A percentile compares a stretch with the other conserved stretches of the same genome.
These are phyloP conservation scores for Melanotus villosus DNA, from an alignment of 2,888 invertebrate species.

Conservation along the genomic window DNA sequence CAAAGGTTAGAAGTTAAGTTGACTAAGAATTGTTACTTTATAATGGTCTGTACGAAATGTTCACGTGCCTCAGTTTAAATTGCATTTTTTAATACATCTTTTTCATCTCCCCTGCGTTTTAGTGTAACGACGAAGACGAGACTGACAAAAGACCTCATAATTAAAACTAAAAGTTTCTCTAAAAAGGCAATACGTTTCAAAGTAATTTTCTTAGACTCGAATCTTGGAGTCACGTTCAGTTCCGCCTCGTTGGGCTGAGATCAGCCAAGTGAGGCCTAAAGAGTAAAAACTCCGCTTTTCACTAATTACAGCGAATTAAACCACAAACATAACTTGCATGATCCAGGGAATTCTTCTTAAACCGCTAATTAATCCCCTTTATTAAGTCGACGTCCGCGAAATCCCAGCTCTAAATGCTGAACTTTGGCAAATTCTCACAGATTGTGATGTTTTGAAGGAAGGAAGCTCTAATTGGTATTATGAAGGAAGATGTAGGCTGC, in stretches of 20 bases:
- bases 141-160: slow-evolving; percentile 37
- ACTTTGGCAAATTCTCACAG: slow-evolving; percentile 47
- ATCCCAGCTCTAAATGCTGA: slow-evolving; percentile 44
- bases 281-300: slow-evolving; percentile 52
- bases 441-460: slow-evolving; percentile 45
- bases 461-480: slow-evolving; percentile 47
- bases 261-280: slow-evolving; percentile 51
- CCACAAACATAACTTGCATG: slow-evolving; percentile 56
- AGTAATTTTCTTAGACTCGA: slow-evolving; percentile 48
- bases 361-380: slow-evolving; percentile 58
- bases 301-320: slow-evolving; percentile 54
- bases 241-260: slow-evolving; percentile 50
- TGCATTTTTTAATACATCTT: not conserved
- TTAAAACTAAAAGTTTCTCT: slow-evolving; percentile 38
- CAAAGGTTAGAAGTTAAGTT: no score
- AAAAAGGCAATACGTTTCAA: slow-evolving; percentile 47
- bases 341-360: slow-evolving; percentile 57
- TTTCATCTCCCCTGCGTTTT: no score
- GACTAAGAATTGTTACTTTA: no score
- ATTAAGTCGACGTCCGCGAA: slow-evolving; percentile 52
- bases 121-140: not conserved
- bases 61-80: no score
- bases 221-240: slow-evolving; percentile 52
- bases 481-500: slow-evolving; percentile 42
- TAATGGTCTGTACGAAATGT: no score